Base-by-base conservation (phyloP, 2,113 vertebrate species). In the Salvator merianae region DNA sequence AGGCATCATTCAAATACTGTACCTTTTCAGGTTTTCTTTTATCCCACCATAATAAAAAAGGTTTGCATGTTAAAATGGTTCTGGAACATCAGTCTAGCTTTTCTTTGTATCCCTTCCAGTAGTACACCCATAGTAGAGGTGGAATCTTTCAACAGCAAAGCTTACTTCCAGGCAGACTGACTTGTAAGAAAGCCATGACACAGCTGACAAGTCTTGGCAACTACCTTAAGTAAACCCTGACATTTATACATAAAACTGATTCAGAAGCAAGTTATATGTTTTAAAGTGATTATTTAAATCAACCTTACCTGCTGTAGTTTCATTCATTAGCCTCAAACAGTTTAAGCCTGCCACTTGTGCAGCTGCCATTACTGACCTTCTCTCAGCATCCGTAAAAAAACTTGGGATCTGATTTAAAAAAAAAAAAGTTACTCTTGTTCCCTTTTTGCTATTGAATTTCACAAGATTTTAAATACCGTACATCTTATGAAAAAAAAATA, bases 301-400 rank as follows among this genome's bases (percentile, higher is more conserved):
- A 36, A 68, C 59, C 79, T 93, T 85, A 99, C 98, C 98, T 97
- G 98, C 98, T 86, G 98, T 99, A 68, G 98, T 99, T 86, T 99
- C 98, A 89, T 99, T 99, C 94, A 99, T 99, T 75, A 99, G 94
- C 81, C 97, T 97, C 91, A 99, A 95, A 92, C 98, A 99, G 92
- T 99, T 99, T 91, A 99, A 94, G 63, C 98, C 98, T 68, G 98
- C 98, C 10, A 99, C 97, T 88, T 98, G 98, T 79, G 97, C 95
- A 36, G 98, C 98, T 55, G 98, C 97, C 88, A 99, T 97, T 92
- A 99, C 96, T 2, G 98, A 99, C 50, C 98, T 96, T 81, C 98
- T 97, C 87, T 99, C 97, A 16, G 97, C 96, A 93, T 99, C 98
- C 82, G 98, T 98, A 94, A 98, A 99, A 91, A 98, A 99, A 91